Evolutionary conservation across 1,140 invertebrate genomes (phyloP).

Genomic region (Aphaenogaster ashmeadi): DNA sequence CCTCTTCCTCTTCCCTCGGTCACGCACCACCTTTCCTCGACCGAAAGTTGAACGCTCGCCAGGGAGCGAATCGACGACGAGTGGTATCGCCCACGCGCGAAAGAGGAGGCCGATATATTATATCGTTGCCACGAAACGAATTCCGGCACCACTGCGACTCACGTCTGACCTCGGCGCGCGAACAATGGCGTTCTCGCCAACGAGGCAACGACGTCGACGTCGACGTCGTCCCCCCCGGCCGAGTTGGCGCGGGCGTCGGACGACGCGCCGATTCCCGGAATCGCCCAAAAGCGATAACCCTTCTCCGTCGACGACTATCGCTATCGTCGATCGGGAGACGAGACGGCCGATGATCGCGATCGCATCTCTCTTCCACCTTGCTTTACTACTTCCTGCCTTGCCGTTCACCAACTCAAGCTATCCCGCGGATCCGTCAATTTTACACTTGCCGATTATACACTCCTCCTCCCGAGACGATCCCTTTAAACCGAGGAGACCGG

Average conservation of each 20-base stretch:
- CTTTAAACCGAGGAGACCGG: too few species aligned
- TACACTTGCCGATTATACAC: too few species aligned
- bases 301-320: neutral
- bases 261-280: neutral
- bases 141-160: slow-evolving; percentile 10
- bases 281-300: neutral
- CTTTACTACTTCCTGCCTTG: neutral
- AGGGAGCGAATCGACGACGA: slow-evolving; percentile 1
- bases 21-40: slow-evolving; percentile 20
- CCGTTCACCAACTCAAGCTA: too few species aligned
- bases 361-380: neutral
- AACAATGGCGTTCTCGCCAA: slow-evolving; percentile 67
- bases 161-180: slow-evolving; percentile 46
- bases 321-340: neutral
- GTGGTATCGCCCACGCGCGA: slow-evolving; percentile 29
- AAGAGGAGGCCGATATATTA: neutral
- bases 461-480: too few species aligned
- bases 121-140: neutral
- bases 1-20: slow-evolving; percentile 31
- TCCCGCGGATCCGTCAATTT: neutral
- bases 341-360: neutral
- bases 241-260: neutral
- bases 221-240: neutral
- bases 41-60: slow-evolving; percentile 45
- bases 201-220: slow-evolving; percentile 29